Evolutionary conservation across 2,888 invertebrate genomes (phyloP).

Genomic region (Metalampra italica): DNA sequence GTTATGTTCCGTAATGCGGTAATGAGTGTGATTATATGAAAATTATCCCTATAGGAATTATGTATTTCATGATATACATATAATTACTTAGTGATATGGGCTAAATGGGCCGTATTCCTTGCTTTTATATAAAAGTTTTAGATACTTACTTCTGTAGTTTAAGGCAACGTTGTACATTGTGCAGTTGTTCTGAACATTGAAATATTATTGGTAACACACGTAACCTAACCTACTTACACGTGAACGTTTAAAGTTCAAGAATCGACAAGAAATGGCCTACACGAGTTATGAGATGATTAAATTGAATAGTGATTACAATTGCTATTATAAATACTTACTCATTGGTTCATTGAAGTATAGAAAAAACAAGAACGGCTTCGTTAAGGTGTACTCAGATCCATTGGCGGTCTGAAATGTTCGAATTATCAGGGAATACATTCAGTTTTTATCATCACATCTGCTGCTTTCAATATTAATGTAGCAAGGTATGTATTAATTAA

Average conservation of each 20-base stretch:
- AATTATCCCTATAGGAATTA: constrained; percentile 17
- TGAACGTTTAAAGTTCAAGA: neutral
- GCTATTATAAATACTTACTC: constrained; percentile 30
- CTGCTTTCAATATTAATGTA: constrained; percentile 32
- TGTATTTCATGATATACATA: neutral
- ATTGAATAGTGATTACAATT: constrained; percentile 37
- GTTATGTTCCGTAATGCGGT: constrained; percentile 18
- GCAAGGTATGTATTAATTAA: constrained; percentile 59
- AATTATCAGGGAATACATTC: constrained; percentile 45
- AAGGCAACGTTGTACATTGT: too few species aligned
- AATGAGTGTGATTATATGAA: constrained; percentile 36
- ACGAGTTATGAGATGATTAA: constrained; percentile 38
- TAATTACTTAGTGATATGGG: too few species aligned
- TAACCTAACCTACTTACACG: neutral
- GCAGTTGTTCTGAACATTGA: too few species aligned
- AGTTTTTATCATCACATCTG: constrained; percentile 58
- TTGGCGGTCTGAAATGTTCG: constrained; percentile 34
- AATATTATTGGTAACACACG: too few species aligned
- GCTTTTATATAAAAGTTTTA: too few species aligned
- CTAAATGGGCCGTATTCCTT: too few species aligned
- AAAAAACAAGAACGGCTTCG: constrained; percentile 40
- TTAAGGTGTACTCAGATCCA: constrained; percentile 29
- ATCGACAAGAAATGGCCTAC: constrained; percentile 3
- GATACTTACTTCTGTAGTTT: too few species aligned
- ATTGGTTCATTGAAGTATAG: constrained; percentile 22